Evolutionary conservation across 2,797 vertebrate genomes (phyloP), one percentile per base, ranked within the genome.

Genomic region (Cryptoblepharus egeriae): DNA sequence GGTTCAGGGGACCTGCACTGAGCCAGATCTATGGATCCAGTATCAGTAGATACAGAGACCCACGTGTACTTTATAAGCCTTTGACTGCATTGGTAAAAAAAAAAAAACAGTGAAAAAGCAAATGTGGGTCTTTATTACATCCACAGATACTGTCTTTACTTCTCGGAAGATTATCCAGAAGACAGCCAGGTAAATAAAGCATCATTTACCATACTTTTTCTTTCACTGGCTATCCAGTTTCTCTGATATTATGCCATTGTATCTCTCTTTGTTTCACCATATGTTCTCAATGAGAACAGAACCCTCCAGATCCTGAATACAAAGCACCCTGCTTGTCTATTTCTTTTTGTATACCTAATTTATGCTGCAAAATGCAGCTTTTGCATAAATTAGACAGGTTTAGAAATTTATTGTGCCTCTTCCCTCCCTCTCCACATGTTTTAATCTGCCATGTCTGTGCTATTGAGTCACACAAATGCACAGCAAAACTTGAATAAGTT

Each of bases 271-370:
- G 69, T 72, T 83, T 10, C 35, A 77, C 68, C 35, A 52, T 72
- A 42, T 72, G 20, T 22, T 72, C 71, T 71, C 77, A 77, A 52
- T 73, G 52, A 80, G 61, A 85, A 90, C 88, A 85, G 69, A 91
- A 73, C 30, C 82, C 83, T 35, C 7, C 3, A 1, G 26, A 77
- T 79, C 64, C 82, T n/a, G 10, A 55, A 55, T 84, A 79, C 32
- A 82, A 86, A 87, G 69, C 42, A 74, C 81, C 64, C 15, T 49
- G 63, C n/a, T 42, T 49, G 85, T 70, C 49, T 64, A 69, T 86
- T 65, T 30, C n/a, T 79, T 72, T 84, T 2, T 81, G 11, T 22
- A 35, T 77, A 84, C 42, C 2, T 28, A 71, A 22, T 75, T 77
- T 20, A 81, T 52, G 81, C 32, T 55, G 32, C 77, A 20, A 80